Base-by-base conservation (phyloP, 1,140 invertebrate genomes). In the Drosophila eugracilis region DNA sequence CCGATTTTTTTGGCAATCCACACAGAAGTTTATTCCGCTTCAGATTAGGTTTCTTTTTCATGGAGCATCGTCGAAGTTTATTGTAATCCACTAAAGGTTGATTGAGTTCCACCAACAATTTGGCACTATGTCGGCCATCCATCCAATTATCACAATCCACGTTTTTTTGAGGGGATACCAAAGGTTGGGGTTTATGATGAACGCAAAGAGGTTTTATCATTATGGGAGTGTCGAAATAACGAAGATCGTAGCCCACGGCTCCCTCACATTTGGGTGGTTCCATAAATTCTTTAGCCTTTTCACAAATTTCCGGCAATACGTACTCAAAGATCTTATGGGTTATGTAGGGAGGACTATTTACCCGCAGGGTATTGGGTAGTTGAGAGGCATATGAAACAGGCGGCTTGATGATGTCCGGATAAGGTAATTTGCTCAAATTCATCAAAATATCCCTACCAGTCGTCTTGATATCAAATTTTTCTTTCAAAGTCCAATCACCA, bases 241-340 rank as follows among this genome's bases (percentile, higher is more conserved):
- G 1, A 1, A 7, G 22, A 45, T 45, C 22, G n/a, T 45, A 45
- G 22, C 42, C 42, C 22, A 45, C 42, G 21, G 42, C 42, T 10
- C 42, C 42, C 22, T 45, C 42, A 1, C n/a, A 24, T 1, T 24
- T n/a, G 6, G 21, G 3, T 14, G 22, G 22, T 0, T 45, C n/a
- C 22, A 24, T 14, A 4, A 15, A 15, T 5, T 24, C 1, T n/a
- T 9, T 15, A 6, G 42, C 22, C 42, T 22, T 5, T 1, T 7
- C 3, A 4, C 4, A 22, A 6, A 45, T 24, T 5, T 45, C 42
- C 42, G 22, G 22, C 21, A 45, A 14, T 0, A 22, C 42, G n/a
- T 15, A 1, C n/a, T 45, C 42, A n/a, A 45, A 45, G n/a, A 45
- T 45, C 1, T 12, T 42, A 5, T 41, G 39, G 4, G 42, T 45